Evolutionary conservation across 2,797 vertebrate species (phyloP).

Genomic region (Danio aesculapii): DNA sequence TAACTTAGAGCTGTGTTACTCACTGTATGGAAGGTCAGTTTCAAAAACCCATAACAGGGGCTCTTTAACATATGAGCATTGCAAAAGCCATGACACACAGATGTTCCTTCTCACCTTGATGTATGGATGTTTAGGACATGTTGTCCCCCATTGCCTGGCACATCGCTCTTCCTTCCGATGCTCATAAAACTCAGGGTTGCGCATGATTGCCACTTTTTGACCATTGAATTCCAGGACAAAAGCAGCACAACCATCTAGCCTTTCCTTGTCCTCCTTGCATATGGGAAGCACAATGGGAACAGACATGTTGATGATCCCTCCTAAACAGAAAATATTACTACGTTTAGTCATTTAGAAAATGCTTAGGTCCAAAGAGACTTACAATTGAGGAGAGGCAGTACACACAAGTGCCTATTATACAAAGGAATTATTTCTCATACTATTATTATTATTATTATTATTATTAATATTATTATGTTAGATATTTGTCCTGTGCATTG

Average conservation of each 20-base stretch:
- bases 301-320: slow-evolving; percentile 90
- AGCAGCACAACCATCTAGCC: slow-evolving; percentile 79
- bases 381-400: too few species aligned
- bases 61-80: background rate
- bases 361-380: too few species aligned
- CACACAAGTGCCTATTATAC: too few species aligned
- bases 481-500: too few species aligned
- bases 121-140: slow-evolving; percentile 88
- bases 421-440: too few species aligned
- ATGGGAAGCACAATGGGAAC: slow-evolving; percentile 91
- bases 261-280: slow-evolving; percentile 80
- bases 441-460: too few species aligned
- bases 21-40: too few species aligned
- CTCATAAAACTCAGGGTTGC: slow-evolving; percentile 88
- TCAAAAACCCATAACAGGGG: too few species aligned
- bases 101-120: slow-evolving; percentile 49
- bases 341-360: too few species aligned
- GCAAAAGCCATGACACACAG: background rate
- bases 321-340: slow-evolving; percentile 68
- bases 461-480: too few species aligned
- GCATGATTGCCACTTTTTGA: slow-evolving; percentile 84
- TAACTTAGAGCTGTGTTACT: too few species aligned
- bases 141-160: slow-evolving; percentile 93
- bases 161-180: slow-evolving; percentile 96
- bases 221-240: slow-evolving; percentile 84